Evolutionary conservation across 64 coral and sea anemone genomes (phyloP), one percentile per base, ranked within the genome.

Genomic region (Pocillopora verrucosa): DNA sequence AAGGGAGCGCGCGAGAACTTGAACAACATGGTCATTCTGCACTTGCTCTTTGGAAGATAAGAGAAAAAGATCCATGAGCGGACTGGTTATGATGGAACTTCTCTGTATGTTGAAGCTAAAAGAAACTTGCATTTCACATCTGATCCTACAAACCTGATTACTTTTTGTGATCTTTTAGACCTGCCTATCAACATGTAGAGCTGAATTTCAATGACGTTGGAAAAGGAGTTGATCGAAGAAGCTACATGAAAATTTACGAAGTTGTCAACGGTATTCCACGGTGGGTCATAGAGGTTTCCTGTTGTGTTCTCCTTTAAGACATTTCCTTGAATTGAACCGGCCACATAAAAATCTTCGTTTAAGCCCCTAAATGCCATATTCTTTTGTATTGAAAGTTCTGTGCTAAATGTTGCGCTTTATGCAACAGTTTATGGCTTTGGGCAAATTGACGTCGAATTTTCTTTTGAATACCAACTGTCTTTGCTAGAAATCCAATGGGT

Each of bases 191-290:
- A 86, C 88, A 93, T 41, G 62, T 77, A 19, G 34, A 78, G 1
- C 34, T 96, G 1, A 65, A 78, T 56, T 96, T 93, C 62, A 96
- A 96, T 67, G 22, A 75, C 16, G 13, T 90, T 16, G 82, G 51
- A 13, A 83, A 70, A 70, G 38, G 26, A 19, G 76, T 93, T 16
- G 94, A 96, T 51, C 86, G 94, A 73, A 82, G 94, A 87, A 96
- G 94, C 34, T 78, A 96, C 37, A 61, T 90, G 13, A 34, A 82
- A 72, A 20, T 84, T 30, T 96, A 96, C 80, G 88, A 90, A 30
- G 63, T 96, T 24, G 76, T 96, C 59, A 36, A 93, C 38, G 88
- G 94, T 61, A 56, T 96, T 77, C 94, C 94, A 16, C 88, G 94
- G 94, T 96, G 89, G 22, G 82, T 57, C 6, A 22, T 10, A 2